Evolutionary conservation across 1,140 invertebrate species (phyloP).

Genomic region (Ladona fulva): DNA sequence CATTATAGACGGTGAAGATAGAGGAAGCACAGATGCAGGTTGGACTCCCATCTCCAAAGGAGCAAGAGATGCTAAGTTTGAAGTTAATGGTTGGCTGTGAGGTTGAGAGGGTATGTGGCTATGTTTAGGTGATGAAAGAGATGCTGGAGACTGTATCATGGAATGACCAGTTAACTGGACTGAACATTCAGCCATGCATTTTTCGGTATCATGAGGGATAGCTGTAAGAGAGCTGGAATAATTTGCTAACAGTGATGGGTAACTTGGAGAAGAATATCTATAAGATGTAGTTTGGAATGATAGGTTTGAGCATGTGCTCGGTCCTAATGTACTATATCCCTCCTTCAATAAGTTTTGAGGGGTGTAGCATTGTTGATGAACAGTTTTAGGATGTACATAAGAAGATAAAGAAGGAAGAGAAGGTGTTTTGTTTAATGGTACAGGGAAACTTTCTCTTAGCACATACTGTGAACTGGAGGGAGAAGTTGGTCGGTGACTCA

Average conservation of each 20-base stretch:
- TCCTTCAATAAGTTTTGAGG: background rate
- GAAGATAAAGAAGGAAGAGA: background rate
- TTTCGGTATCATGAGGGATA: background rate
- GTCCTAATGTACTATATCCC: too few species aligned
- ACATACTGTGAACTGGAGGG: background rate
- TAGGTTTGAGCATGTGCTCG: background rate
- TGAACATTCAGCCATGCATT: background rate
- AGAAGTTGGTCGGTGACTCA: too few species aligned
- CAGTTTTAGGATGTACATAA: background rate
- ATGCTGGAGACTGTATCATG: background rate
- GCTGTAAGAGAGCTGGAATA: background rate
- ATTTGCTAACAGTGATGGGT: background rate
- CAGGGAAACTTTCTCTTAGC: background rate
- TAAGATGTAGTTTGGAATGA: background rate
- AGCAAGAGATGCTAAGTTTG: background rate
- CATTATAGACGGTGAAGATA: background rate
- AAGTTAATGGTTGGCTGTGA: background rate
- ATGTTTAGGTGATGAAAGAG: background rate
- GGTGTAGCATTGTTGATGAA: background rate
- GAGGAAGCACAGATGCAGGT: background rate
- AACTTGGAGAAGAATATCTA: background rate
- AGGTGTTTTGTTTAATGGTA: background rate
- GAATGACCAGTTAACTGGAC: background rate
- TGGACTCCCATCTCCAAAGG: background rate
- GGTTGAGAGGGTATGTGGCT: background rate